A percentile compares a stretch with the other conserved stretches of the same genome.
These are phyloP conservation scores for Aplocera efformata DNA, from an alignment of 2,888 invertebrate genomes.

Conservation along the genomic window DNA sequence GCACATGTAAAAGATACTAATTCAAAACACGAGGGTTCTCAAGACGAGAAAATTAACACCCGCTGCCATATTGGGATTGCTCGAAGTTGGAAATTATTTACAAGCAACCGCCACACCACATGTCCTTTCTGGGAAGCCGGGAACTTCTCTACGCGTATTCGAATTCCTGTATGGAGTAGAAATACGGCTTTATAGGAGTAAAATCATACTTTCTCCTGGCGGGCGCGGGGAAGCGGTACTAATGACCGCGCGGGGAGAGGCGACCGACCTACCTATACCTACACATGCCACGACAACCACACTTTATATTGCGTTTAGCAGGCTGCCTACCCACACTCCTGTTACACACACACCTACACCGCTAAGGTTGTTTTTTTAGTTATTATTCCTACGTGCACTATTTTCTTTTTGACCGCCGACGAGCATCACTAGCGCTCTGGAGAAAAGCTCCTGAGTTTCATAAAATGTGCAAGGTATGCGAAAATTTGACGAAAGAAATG, in stretches of 20 bases:
- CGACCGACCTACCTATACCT: constrained; percentile 62
- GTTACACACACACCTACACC: constrained; percentile 56
- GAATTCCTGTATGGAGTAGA: constrained; percentile 80
- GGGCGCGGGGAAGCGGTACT: constrained; percentile 67
- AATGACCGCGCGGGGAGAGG: constrained; percentile 80
- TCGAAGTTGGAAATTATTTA: constrained; percentile 75
- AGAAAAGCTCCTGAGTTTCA: constrained; percentile 32
- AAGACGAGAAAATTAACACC: constrained; percentile 30
- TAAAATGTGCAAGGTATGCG: constrained; percentile 33
- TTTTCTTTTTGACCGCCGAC: constrained; percentile 64
- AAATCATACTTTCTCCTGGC: constrained; percentile 79
- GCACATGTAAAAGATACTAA: constrained; percentile 16
- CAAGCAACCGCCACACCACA: constrained; percentile 63
- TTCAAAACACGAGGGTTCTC: constrained; percentile 18
- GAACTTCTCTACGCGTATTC: constrained; percentile 72
- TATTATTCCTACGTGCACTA: constrained; percentile 72
- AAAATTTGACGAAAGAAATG: constrained; percentile 29
- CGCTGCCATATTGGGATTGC: constrained; percentile 68
- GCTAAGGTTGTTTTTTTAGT: constrained; percentile 66
- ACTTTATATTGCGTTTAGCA: constrained; percentile 79
- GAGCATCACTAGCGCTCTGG: constrained; percentile 43
- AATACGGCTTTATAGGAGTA: constrained; percentile 81
- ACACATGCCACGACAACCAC: constrained; percentile 72
- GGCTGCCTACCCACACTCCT: constrained; percentile 71
- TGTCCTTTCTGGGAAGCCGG: constrained; percentile 72